These are phyloP conservation scores for Spondyliosoma cantharus DNA, from an alignment of 2,797 vertebrate species.

Conservation along the genomic window DNA sequence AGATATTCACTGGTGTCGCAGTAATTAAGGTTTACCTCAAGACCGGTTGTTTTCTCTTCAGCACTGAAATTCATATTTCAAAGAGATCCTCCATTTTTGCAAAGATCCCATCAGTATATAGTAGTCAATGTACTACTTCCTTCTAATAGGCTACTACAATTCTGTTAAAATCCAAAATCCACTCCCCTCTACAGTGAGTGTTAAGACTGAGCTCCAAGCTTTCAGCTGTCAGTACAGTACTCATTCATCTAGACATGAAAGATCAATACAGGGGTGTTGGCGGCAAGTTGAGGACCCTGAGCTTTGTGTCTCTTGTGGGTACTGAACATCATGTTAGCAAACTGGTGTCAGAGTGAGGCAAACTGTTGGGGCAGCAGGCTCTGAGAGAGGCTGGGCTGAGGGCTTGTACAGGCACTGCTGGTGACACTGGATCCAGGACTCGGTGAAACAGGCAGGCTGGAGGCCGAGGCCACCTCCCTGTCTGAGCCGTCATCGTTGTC, in stretches of 20 bases:
- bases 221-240: neutral
- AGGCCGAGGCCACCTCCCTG: slow-evolving; percentile 62
- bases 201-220: neutral
- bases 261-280: neutral
- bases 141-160: neutral
- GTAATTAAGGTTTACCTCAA: neutral
- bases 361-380: slow-evolving; percentile 60
- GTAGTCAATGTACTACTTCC: neutral
- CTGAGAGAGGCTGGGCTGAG: slow-evolving; percentile 50
- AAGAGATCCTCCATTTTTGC: neutral
- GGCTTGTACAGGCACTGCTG: slow-evolving; percentile 67
- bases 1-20: neutral
- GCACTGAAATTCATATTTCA: neutral
- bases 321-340: neutral
- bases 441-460: slow-evolving; percentile 58
- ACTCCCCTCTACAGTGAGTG: neutral
- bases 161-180: slow-evolving; percentile 4
- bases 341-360: slow-evolving; percentile 49
- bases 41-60: neutral
- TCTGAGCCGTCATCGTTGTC: slow-evolving; percentile 60
- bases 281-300: neutral
- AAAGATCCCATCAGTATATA: neutral
- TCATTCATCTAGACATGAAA: neutral
- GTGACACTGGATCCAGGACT: slow-evolving; percentile 66
- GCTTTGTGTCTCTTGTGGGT: slow-evolving; percentile 5